Evolutionary conservation across 2,113 vertebrate genomes (phyloP), one percentile per base, ranked within the genome.

Genomic region (Platycercus adscitus): DNA sequence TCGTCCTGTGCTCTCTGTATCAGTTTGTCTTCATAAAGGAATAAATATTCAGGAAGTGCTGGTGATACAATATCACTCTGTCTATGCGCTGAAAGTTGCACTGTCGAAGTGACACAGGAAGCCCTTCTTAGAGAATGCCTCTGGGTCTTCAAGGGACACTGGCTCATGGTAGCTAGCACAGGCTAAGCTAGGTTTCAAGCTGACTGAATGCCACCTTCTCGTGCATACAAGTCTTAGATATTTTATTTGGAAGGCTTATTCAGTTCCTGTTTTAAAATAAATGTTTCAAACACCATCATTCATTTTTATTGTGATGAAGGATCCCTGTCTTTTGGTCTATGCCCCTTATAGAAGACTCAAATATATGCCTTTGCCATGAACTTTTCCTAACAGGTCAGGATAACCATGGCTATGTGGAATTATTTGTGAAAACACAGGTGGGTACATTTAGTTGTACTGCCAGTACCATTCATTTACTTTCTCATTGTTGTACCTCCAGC

Each of bases 11-110:
- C 21, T 46, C 12, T 28, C 31, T 1, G 7, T 15, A 25, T 61
- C 23, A 26, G 29, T 35, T 39, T 71, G 44, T 39, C 56, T 33
- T 7, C n/a, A 2, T 10, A 33, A 47, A 80, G n/a, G 17, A 71
- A 49, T 2, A 17, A 80, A 52, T 10, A 6, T 35, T 52, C 69
- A 39, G 69, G 26, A 31, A 29, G 46, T 1, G 3, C 17, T 44
- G 53, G 25, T 39, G 47, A 73, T 23, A 23, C 43, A 17, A 24
- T 7, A 14, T 37, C 8, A 28, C 47, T 56, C 68, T n/a, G 37
- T 3, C 0, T 10, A 6, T 1, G 5, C 1, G 0, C 73, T 46
- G 28, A 17, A 56, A 84, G 61, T 11, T 29, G 80, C 55, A 58
- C 58, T 64, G 58, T 56, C 20, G 5, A 24, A 75, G 55, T 13